Evolutionary conservation across 2,113 vertebrate species (phyloP).

Genomic region (Aepyceros melampus): DNA sequence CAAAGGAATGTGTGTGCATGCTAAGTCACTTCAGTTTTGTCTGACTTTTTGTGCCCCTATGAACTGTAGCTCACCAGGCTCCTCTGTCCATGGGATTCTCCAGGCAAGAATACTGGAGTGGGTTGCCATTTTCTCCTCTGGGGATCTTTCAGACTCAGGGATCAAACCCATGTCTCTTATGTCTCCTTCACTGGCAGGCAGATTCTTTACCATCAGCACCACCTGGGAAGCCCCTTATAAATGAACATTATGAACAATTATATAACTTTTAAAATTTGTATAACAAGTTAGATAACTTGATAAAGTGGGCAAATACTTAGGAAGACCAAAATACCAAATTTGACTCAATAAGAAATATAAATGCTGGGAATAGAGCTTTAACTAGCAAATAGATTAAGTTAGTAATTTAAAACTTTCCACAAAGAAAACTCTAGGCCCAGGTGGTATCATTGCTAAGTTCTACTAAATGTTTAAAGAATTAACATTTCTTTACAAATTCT

Average conservation of each 20-base stretch:
- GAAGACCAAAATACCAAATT: not conserved
- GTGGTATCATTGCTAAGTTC: not conserved
- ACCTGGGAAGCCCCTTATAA: not conserved
- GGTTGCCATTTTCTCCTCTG: not conserved
- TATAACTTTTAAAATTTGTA: not conserved
- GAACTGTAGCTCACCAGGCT: not conserved
- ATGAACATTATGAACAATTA: not conserved
- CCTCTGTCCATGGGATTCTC: not conserved
- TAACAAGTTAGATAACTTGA: not conserved
- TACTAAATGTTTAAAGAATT: not conserved
- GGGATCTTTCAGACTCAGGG: not conserved
- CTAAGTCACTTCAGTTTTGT: not conserved
- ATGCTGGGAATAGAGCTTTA: not conserved
- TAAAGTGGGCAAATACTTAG: not conserved
- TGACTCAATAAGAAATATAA: not conserved
- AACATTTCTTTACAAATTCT: not conserved
- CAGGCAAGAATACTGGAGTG: not conserved
- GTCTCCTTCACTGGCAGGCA: not conserved
- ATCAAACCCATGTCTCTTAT: not conserved
- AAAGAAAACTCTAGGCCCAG: not conserved
- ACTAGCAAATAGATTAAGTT: not conserved
- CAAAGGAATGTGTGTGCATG: not conserved
- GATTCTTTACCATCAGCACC: not conserved
- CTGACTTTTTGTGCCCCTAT: not conserved
- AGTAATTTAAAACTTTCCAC: not conserved